Evolutionary conservation across 2,888 invertebrate genomes (phyloP), one percentile per base, ranked within the genome.

Genomic region (Strigamia crassipes): DNA sequence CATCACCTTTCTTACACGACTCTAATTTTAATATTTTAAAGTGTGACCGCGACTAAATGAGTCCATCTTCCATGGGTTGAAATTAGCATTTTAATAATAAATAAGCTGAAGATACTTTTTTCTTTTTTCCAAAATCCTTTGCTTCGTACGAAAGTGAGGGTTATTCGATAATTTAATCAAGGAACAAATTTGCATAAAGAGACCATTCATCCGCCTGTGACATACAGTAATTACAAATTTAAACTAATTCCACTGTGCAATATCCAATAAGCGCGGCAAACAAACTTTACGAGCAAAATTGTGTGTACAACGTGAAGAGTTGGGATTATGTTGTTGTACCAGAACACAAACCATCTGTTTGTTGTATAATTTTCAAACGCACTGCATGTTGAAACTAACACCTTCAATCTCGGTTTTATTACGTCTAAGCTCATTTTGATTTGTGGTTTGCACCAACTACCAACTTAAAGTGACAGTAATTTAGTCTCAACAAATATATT

Each of bases 151-250:
- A 34, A 34, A 38, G 81, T 81, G 73, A 34, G 61, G 66, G 81
- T 81, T 81, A 81, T 78, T 78, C 81, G 34, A 81, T 81, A 81
- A 81, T 81, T 81, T 78, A 81, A 81, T 81, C 81, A 81, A 42
- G 81, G 78, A 41, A 31, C 73, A 31, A 73, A 81, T 81, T 81
- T 81, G 81, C 81, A 81, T 81, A 81, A 81, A 81, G 78, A 78
- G 81, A 38, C 27, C 81, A 81, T 81, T 81, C 81, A 81, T 81
- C 61, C 81, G 66, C 73, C 73, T 34, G 66, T 81, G 81, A 81
- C 81, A 81, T 81, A 73, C 73, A 73, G 73, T 73, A 81, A 81
- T 81, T 81, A 81, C 81, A 81, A 81, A 81, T 81, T 77, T 77
- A 78, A 81, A 81, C 77, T 61, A 81, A 81, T 81, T 81, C 81